Percentiles rank a stretch among this genome's conserved stretches.
phyloP scores from a whole-genome alignment of 2,113 vertebrate genomes.

The Riparia riparia region DNA sequence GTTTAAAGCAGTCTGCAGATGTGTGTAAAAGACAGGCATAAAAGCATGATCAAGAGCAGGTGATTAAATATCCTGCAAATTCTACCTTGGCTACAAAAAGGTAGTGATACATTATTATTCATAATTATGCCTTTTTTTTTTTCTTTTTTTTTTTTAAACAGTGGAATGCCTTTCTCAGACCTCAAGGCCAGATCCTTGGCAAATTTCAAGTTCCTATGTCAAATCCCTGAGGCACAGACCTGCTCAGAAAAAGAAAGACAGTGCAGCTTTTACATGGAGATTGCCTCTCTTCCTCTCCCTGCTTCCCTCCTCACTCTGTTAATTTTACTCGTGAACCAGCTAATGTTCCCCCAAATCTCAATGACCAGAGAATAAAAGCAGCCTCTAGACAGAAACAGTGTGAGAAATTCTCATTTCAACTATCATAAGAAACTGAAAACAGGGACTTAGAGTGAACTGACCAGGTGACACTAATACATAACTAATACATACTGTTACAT shows the following conservation, averaged over 20 bases:
- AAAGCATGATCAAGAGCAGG: not conserved
- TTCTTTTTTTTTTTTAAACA: not conserved
- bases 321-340: not conserved
- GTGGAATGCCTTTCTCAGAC: conserved; percentile 1
- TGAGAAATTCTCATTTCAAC: not conserved
- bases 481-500: fast-evolving
- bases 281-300: not conserved
- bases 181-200: not conserved
- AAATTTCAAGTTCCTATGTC: conserved; percentile 20
- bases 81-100: not conserved
- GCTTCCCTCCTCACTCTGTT: not conserved
- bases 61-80: not conserved
- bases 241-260: not conserved
- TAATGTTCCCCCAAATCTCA: not conserved
- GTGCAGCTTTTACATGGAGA: not conserved
- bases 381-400: not conserved
- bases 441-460: not conserved
- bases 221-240: not conserved
- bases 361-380: not conserved
- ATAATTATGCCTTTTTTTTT: not conserved
- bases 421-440: not conserved
- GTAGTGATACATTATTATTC: not conserved
- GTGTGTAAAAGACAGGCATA: not conserved
- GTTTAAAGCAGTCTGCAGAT: not conserved
- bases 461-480: not conserved